phyloP scores from a whole-genome alignment of 2,113 vertebrate species.

The Syngnathoides biaculeatus region DNA sequence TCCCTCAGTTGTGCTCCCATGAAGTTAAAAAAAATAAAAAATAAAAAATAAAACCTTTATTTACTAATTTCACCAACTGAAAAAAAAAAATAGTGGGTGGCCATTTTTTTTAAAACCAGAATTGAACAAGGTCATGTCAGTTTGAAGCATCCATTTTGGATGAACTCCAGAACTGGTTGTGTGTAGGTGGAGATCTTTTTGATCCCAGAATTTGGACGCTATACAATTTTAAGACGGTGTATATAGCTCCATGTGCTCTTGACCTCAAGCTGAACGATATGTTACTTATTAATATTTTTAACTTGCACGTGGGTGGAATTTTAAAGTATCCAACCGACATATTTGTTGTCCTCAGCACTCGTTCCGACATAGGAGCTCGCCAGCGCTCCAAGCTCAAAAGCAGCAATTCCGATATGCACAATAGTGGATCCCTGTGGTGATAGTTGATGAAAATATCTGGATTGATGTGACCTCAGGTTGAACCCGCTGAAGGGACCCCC shows the following conservation, averaged over 20 bases:
- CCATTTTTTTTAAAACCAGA: too few species aligned
- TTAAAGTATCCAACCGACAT: background rate
- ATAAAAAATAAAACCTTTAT: too few species aligned
- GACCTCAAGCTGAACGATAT: background rate
- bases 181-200: too few species aligned
- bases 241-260: background rate
- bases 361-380: constrained; percentile 5
- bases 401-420: constrained; percentile 27
- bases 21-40: too few species aligned
- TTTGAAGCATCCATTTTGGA: too few species aligned
- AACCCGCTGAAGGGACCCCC: constrained; percentile 34
- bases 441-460: constrained; percentile 38
- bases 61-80: too few species aligned
- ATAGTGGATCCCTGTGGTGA: constrained; percentile 25
- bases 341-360: background rate
- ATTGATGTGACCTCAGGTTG: constrained; percentile 51
- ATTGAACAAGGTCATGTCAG: too few species aligned
- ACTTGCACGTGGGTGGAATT: background rate
- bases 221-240: too few species aligned
- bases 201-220: too few species aligned
- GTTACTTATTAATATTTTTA: background rate
- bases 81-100: too few species aligned
- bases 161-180: too few species aligned
- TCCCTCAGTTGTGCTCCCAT: too few species aligned
- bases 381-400: constrained; percentile 19